phyloP scores from a whole-genome alignment of 2,113 vertebrate genomes.

The Hippoglossus stenolepis region DNA sequence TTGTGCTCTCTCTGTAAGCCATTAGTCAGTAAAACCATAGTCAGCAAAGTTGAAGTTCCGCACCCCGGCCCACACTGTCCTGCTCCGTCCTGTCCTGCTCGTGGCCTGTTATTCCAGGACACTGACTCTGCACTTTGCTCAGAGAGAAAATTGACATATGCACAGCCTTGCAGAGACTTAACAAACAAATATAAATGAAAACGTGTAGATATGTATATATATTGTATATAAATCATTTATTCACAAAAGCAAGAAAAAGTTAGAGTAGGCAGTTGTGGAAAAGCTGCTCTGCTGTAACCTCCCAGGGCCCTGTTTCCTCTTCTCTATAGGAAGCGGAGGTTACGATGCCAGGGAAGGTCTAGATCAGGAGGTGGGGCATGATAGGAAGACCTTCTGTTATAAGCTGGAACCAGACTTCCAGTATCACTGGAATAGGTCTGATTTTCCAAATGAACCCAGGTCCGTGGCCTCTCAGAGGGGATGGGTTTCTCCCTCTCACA shows the following conservation, averaged over 20 bases:
- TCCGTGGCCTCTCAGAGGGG: background rate
- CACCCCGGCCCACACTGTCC: conserved; percentile 46
- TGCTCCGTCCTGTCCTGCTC: conserved; percentile 43
- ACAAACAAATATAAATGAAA: background rate
- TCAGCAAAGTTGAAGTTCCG: conserved; percentile 75
- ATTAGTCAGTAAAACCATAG: conserved; percentile 64
- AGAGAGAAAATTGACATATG: conserved; percentile 25
- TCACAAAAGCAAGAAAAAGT: background rate
- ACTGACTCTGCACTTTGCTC: conserved; percentile 74
- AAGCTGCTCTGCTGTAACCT: conserved; percentile 32
- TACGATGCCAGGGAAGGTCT: conserved; percentile 35
- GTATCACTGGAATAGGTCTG: conserved; percentile 19
- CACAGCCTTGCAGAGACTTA: background rate
- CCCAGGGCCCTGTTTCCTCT: conserved; percentile 46
- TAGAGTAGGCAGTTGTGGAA: conserved; percentile 29
- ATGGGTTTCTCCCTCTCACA: conserved; percentile 16
- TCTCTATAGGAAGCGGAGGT: conserved; percentile 54
- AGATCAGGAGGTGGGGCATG: conserved; percentile 37
- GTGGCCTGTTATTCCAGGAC: conserved; percentile 66
- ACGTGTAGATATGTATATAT: background rate
- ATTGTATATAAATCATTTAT: background rate
- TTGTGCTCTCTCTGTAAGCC: conserved; percentile 49
- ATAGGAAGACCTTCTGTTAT: conserved; percentile 33
- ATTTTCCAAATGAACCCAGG: background rate
- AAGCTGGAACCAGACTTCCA: conserved; percentile 31